Base-by-base conservation (phyloP, 2,113 vertebrate species). In the Rhinopomastus cyanomelas region DNA sequence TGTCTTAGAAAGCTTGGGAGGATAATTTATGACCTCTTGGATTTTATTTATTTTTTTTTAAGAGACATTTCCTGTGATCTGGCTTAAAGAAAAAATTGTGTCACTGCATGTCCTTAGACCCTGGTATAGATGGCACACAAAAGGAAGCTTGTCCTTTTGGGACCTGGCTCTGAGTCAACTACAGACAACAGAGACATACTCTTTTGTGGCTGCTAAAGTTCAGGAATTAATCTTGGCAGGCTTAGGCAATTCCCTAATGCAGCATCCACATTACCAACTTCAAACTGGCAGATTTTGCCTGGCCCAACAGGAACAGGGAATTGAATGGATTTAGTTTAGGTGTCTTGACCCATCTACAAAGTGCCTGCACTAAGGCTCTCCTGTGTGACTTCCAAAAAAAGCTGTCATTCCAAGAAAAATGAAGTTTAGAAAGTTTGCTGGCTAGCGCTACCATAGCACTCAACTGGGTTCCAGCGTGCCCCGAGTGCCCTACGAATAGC, bases 171-270 rank as follows among this genome's bases (percentile, higher is more conserved):
- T 96, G 95, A 97, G 97, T 97, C 95, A 94, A 94, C 96, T 97
- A 95, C 96, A 95, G 96, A 97, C 51, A 85, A 97, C 93, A 97
- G 96, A 97, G 97, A 98, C 98, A 96, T 96, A 96, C 96, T 95
- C 97, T 97, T 98, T 98, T 97, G 97, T 97, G 96, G 96, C 94
- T 94, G 94, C 88, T 97, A 92, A 97, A 97, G 97, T 96, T 97
- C 96, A 97, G 97, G 97, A 97, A 98, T 96, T 96, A 98, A 96
- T 97, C 96, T 95, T 97, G 97, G 97, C 96, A 97, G 94, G 87
- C 94, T 94, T 93, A 95, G 87, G 81, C 96, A 97, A 95, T 93
- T 97, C 96, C 96, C 97, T 95, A 94, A 97, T 92, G 94, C 87
- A 88, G 92, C 95, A 89, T 93, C 96, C 96, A 96, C 88, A 67